These are phyloP conservation scores for Dicaeum eximium DNA, from an alignment of 2,113 vertebrate species.

Conservation along the genomic window DNA sequence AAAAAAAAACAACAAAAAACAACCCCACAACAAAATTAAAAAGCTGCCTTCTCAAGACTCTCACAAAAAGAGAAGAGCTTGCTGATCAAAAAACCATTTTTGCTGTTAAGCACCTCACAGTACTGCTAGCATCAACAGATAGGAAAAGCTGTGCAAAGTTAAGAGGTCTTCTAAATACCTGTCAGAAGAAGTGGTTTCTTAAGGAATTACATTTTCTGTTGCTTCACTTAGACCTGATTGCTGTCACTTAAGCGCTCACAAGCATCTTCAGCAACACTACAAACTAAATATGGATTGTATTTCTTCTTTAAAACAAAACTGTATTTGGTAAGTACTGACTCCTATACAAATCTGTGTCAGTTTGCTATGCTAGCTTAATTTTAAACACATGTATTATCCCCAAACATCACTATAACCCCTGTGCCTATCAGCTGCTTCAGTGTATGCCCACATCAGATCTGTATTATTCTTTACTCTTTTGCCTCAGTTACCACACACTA, in stretches of 20 bases:
- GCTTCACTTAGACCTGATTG: neutral
- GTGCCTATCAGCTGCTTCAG: neutral
- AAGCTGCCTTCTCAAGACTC: neutral
- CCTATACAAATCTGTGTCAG: neutral
- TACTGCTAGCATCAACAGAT: neutral
- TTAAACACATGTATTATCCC: neutral
- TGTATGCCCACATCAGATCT: neutral
- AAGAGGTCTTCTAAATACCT: neutral
- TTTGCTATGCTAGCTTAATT: neutral
- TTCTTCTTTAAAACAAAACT: neutral
- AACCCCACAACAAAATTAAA: neutral
- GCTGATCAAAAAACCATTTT: neutral
- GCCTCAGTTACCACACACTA: neutral
- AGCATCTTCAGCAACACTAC: neutral
- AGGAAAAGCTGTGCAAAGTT: neutral
- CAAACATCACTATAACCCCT: neutral
- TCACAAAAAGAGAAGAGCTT: neutral
- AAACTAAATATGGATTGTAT: neutral
- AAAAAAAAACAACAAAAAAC: neutral
- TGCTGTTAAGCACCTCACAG: neutral
- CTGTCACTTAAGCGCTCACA: neutral
- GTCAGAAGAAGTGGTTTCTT: neutral
- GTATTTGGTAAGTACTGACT: neutral
- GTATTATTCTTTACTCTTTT: neutral
- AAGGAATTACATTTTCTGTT: neutral